Evolutionary conservation across 2,797 vertebrate species (phyloP), one percentile per base, ranked within the genome.

Genomic region (Periparus ater): DNA sequence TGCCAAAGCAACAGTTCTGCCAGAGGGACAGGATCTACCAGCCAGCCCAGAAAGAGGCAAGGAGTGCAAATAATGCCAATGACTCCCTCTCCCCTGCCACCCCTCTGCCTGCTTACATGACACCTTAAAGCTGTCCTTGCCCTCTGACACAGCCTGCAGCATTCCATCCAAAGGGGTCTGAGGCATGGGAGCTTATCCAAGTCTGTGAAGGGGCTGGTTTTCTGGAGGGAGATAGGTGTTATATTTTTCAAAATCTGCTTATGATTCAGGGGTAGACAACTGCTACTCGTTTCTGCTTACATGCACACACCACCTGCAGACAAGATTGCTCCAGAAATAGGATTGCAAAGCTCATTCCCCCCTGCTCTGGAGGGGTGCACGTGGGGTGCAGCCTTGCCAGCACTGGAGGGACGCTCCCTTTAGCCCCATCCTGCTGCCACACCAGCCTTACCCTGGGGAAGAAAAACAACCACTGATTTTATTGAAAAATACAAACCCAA

Each of bases 351-450:
- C 66, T 91, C 42, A 11, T 23, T 5, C 68, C 0, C 6, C 4
- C 13, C 36, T 19, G 51, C 68, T 21, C 74, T 1, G 3, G n/a
- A 14, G 30, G 47, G 57, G 7, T 14, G 65, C 10, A 5, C 0
- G 0, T 22, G 68, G 34, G 27, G 15, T 40, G 6, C 75, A 83
- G 66, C 57, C 73, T 21, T 32, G 10, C 42, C 16, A 51, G 45
- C 34, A 22, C 17, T 0, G 0, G 2, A 40, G 63, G 30, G 3
- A 4, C 1, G 17, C n/a, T 22, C 42, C 32, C 68, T 51, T 21
- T 8, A 5, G 13, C 42, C 51, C 30, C 4, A 1, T 22, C 42
- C 55, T 12, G 22, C 45, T 34, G 32, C 71, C 4, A 2, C 66
- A 34, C 30, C 42, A 38, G 20, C 48, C 60, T 32, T 14, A 32